phyloP scores from a whole-genome alignment of 2,888 invertebrate genomes.

The Oxyscelio sp. region DNA sequence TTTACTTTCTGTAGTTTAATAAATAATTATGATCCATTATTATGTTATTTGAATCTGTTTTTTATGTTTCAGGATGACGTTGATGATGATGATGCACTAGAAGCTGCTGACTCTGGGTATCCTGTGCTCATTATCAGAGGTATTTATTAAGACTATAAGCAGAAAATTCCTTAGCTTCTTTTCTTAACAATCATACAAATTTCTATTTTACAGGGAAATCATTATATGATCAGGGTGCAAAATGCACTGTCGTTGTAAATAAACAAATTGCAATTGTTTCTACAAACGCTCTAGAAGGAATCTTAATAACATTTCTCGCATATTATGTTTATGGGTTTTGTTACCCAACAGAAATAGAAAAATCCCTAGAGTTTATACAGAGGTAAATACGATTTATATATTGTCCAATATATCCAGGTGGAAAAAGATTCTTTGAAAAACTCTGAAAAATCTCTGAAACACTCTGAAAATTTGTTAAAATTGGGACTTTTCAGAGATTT shows the following conservation, averaged over 20 bases:
- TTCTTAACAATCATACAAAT: neutral
- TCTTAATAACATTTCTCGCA: conserved; percentile 29
- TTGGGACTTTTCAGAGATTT: no score
- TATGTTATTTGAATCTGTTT: neutral
- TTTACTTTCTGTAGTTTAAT: no score
- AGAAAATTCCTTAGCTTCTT: neutral
- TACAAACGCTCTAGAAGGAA: conserved; percentile 16
- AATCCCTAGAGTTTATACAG: conserved; percentile 46
- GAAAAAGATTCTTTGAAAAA: no score
- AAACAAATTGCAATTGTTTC: conserved; percentile 12
- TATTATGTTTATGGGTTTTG: conserved; percentile 44
- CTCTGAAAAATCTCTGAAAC: no score
- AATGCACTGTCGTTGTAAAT: conserved; percentile 12
- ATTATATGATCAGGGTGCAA: conserved; percentile 20
- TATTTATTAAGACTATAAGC: neutral
- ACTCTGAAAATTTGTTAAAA: no score
- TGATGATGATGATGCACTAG: neutral
- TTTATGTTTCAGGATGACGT: neutral
- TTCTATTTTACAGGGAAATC: conserved; percentile 31
- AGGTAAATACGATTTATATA: conserved; percentile 22
- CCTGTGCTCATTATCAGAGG: conserved; percentile 44
- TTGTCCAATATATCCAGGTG: no score
- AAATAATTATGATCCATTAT: no score
- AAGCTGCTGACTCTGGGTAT: conserved; percentile 3
- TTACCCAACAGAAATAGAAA: conserved; percentile 20